Percentiles rank a stretch among this genome's conserved stretches.
Conservation (phyloP, 2,888 invertebrate species). For the Clanis bilineata region DNA sequence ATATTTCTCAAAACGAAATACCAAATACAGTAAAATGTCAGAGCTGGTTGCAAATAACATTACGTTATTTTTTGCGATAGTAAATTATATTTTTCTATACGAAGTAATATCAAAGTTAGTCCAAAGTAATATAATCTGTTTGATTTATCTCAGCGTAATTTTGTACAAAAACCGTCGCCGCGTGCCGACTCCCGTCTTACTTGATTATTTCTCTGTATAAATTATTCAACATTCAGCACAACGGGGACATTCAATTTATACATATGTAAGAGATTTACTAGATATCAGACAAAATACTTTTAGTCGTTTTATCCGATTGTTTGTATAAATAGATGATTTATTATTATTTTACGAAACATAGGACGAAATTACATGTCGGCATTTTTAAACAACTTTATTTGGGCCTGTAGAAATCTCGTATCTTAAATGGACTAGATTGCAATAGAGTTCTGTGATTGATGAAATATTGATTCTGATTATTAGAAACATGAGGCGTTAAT, state of each 20-base stretch:
- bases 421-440: too few species aligned
- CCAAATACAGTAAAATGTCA: background rate
- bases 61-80: background rate
- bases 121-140: background rate
- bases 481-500: too few species aligned
- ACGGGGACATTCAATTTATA: background rate
- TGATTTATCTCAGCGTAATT: slow-evolving; percentile 1
- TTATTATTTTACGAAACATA: too few species aligned
- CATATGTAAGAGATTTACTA: background rate
- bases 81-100: background rate
- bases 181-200: background rate
- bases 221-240: slow-evolving; percentile 4
- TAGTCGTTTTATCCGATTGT: too few species aligned
- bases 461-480: too few species aligned
- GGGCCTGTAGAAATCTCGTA: too few species aligned
- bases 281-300: too few species aligned
- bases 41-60: background rate
- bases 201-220: slow-evolving; percentile 5
- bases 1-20: too few species aligned
- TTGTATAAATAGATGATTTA: too few species aligned
- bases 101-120: background rate
- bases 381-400: too few species aligned
- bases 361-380: too few species aligned
- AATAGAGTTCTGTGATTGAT: too few species aligned
- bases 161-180: background rate